Conservation (phyloP, 2,888 invertebrate genomes). For the Thereva nobilitata region DNA sequence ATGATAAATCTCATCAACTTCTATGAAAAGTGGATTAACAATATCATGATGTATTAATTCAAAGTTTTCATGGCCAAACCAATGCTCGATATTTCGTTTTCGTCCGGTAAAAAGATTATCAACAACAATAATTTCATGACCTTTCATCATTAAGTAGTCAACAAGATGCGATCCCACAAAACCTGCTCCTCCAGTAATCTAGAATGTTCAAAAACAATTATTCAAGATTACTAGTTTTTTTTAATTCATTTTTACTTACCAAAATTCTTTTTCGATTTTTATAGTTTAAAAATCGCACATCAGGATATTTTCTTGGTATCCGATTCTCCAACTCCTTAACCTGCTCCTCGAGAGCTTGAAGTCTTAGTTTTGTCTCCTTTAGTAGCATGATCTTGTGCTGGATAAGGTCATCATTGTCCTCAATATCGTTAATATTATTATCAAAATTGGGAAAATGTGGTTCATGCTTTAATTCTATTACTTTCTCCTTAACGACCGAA, state of each 20-base stretch:
- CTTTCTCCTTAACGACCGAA: slow-evolving; percentile 42
- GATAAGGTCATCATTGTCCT: slow-evolving; percentile 11
- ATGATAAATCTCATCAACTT: slow-evolving; percentile 98
- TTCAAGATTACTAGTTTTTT: not conserved
- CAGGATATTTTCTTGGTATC: slow-evolving; percentile 83
- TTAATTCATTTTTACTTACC: slow-evolving; percentile 60
- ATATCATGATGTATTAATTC: slow-evolving; percentile 99
- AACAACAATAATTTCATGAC: slow-evolving; percentile 94
- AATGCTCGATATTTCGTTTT: slow-evolving; percentile 96
- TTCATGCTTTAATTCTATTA: not conserved
- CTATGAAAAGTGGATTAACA: slow-evolving; percentile 95
- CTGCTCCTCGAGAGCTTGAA: slow-evolving; percentile 73
- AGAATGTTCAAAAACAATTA: not conserved
- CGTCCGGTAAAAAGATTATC: slow-evolving; percentile 99
- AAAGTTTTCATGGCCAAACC: slow-evolving; percentile 99
- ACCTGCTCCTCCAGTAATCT: slow-evolving; percentile 95
- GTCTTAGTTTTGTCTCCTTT: slow-evolving; percentile 66
- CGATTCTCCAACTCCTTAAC: slow-evolving; percentile 71
- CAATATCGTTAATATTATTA: slow-evolving; percentile 16
- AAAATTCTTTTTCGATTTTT: slow-evolving; percentile 90
- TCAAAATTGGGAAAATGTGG: slow-evolving; percentile 6
- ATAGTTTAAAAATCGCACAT: slow-evolving; percentile 90
- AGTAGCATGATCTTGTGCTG: slow-evolving; percentile 12
- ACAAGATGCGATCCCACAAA: slow-evolving; percentile 99
- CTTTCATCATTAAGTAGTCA: slow-evolving; percentile 91